Base-by-base conservation (phyloP, 2,888 invertebrate species). In the Calameuta pallipes region DNA sequence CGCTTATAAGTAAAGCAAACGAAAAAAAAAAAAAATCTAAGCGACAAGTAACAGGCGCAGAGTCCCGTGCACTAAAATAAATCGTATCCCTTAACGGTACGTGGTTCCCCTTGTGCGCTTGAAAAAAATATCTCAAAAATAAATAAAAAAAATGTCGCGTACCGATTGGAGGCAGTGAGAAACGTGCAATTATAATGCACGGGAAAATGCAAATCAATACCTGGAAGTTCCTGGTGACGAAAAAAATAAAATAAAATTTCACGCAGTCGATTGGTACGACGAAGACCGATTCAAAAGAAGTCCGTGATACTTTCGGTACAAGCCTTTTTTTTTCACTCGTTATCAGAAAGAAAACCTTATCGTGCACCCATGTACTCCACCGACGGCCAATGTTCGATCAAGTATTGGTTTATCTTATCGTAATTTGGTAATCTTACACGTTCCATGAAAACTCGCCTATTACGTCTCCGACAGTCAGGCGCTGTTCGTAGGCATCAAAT, bases 381-480 rank as follows among this genome's bases (percentile, higher is more conserved):
- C 82, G 83, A 35, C 75, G 69, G 56, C 68, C 74, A 75, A 69
- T 75, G 75, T 69, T 74, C 80, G 82, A 85, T 85, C 84, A 83
- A 83, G 85, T 85, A 85, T 84, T 84, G 80, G 78, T 77, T 85
- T 86, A 85, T 85, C 85, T 85, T 85, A 85, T 85, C 85, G 74
- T 69, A 80, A 80, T 82, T 80, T 77, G 83, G 84, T 84, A 82
- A 86, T 84, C 86, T 83, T 68, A 71, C 75, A 34, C 56, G 76
- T 81, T 80, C 79, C 76, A 79, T 69, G 41, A 80, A 56, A 79
- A 75, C 69, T 71, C 36, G 75, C 69, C 36, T 70, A 71, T 71
- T 69, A 35, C 69, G 75, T 36, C 37, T 69, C 75, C 56, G 37
- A 73, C 4, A 31, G 11, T 23, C 23, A 9, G 56, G 6, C 56